Evolutionary conservation across 2,888 invertebrate genomes (phyloP).

Genomic region (Meteorus cinctellus): DNA sequence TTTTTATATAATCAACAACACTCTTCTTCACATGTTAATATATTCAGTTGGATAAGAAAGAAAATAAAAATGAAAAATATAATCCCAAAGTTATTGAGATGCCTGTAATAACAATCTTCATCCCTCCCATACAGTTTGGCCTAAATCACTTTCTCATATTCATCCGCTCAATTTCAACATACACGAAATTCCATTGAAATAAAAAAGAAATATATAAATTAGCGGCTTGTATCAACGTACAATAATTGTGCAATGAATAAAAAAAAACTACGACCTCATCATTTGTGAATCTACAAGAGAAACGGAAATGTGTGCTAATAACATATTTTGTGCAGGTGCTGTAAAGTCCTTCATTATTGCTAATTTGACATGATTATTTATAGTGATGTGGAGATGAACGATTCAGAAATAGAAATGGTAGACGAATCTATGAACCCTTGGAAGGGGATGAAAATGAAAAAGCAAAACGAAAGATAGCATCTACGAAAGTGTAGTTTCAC

Average conservation of each 20-base stretch:
- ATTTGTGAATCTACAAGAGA: background rate
- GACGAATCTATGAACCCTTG: background rate
- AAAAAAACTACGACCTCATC: background rate
- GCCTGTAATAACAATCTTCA: conserved; percentile 28
- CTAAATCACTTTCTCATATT: conserved; percentile 39
- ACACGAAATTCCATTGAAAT: conserved; percentile 34
- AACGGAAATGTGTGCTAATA: background rate
- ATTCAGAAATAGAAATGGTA: background rate
- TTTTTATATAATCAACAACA: background rate
- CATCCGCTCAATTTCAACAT: background rate
- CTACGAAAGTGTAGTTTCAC: conserved; percentile 25
- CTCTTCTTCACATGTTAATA: background rate
- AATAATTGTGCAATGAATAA: background rate
- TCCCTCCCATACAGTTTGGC: conserved; percentile 35
- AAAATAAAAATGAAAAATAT: background rate
- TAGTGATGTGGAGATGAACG: background rate
- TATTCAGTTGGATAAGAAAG: background rate
- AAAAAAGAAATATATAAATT: background rate
- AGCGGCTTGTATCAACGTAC: background rate
- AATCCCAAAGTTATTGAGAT: background rate
- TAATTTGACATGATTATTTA: background rate
- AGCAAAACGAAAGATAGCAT: background rate
- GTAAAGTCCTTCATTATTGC: background rate
- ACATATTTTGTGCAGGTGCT: conserved; percentile 8
- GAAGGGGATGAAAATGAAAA: background rate